Base-by-base conservation (phyloP, 2,113 vertebrate genomes). In the Bufo gargarizans region DNA sequence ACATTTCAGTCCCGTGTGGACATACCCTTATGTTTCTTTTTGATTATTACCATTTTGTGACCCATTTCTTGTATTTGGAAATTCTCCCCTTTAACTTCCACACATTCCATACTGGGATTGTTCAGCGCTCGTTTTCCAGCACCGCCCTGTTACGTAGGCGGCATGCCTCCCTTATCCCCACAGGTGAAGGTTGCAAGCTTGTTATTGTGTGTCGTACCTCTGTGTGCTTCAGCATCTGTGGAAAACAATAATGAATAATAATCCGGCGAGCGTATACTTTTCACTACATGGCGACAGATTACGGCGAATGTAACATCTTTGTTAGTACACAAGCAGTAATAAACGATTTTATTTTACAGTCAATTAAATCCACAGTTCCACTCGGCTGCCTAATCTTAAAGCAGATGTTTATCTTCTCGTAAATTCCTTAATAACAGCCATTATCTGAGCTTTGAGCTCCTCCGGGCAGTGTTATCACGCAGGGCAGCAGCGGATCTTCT, bases 381-480 rank as follows among this genome's bases (percentile, higher is more conserved):
- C 78, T 82, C 69, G 4, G 47, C 55, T 82, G 79, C 86, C 49
- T 88, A 74, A 88, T 88, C 79, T 83, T 83, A 65, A 88, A 74
- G 71, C 79, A 65, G 79, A 88, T 83, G 80, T 88, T 88, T 83
- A 83, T 88, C 67, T 82, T 65, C 86, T 83, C 55, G 49, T 88
- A 88, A 76, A 88, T 88, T 82, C 79, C 65, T 82, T 82, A 82
- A 88, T 88, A 82, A 82, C 86, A 82, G 78, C n/a, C 79, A 88
- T 88, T 76, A 82, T 88, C 56, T 20, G 86, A 63, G 80, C 56
- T 63, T 49, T 59, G 20, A 77, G 69, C 72, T 82, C 58, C 79
- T 88, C n/a, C 3, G 86, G 86, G 86, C 61, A 76, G 47, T 69
- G 80, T 83, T 82, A 82, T 83, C 67, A 77, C 61, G 33, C 61